Conservation (phyloP, 37 sponge, comb jelly and placozoan species). For the Halichondria panicea region DNA sequence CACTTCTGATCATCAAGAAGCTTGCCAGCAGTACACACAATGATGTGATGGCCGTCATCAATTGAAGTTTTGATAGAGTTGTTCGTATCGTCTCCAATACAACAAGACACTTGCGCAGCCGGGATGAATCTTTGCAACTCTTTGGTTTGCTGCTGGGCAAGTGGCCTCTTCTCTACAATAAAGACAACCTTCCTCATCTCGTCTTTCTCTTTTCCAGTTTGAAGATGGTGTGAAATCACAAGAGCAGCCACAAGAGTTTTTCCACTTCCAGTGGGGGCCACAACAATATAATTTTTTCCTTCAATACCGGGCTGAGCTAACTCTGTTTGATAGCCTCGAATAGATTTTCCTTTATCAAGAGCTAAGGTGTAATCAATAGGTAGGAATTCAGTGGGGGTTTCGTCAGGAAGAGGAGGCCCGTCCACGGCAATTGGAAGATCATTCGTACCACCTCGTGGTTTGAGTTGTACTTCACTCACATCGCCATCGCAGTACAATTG, state of each 20-base stretch:
- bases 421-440: too few relatives aligned
- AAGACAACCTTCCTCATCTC: constrained; percentile 37
- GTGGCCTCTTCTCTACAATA: constrained; percentile 35
- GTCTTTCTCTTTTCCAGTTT: constrained; percentile 7
- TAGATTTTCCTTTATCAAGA: background rate
- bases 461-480: too few relatives aligned
- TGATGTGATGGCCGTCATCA: constrained; percentile 16
- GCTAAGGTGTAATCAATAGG: background rate
- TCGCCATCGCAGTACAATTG: too few relatives aligned
- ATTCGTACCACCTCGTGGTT: too few relatives aligned
- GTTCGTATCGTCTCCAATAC: constrained; percentile 16
- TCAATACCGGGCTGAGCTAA: constrained; percentile 46
- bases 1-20: constrained; percentile 32
- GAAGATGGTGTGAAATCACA: constrained; percentile 35
- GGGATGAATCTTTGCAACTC: constrained; percentile 21
- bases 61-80: background rate
- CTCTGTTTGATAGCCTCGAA: constrained; percentile 36
- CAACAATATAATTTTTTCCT: constrained; percentile 51
- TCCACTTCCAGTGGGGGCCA: constrained; percentile 60
- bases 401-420: too few relatives aligned
- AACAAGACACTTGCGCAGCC: background rate
- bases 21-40: constrained; percentile 78
- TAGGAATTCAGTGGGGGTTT: too few relatives aligned
- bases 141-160: constrained; percentile 40
- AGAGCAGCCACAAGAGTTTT: constrained; percentile 58